Base-by-base conservation (phyloP, 37 sponge, comb jelly and placozoan species). In the Axinella damicornis region DNA sequence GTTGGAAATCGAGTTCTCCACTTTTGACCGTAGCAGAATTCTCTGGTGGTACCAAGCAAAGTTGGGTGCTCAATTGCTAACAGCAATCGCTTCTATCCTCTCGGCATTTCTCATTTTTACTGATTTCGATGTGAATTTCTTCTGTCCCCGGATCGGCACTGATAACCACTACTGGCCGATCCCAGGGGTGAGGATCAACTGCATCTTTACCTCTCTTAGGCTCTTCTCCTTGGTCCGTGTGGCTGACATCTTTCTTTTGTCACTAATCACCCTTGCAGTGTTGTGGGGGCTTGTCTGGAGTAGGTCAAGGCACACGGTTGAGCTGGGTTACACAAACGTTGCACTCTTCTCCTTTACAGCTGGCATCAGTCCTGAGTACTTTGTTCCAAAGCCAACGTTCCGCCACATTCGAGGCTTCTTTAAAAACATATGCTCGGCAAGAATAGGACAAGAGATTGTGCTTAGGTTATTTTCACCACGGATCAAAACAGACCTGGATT, bases 311-410 rank as follows among this genome's bases (percentile, higher is more conserved):
- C 90, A 90, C 28, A n/a, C 84, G 13, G 1, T 22, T 0, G 74
- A 83, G 35, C 57, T 90, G 2, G 77, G 73, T 22, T 63, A 54
- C 41, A 52, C 65, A 0, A 56, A 58, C 2, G 79, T 84, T 21
- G 90, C 90, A 5, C 53, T 21, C 31, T 90, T 90, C 52, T 70
- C 84, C 19, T 73, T 83, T 53, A 28, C 54, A 12, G 70, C 80
- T 57, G 81, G 80, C 5, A 39, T 90, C 6, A 21, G 28, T 56
- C 71, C 79, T 16, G 6, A 12, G 37, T 84, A 52, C 39, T 79
- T 69, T 54, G 60, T 83, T 11, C 83, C 89, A 4, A 77, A 54
- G 28, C 33, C 67, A 11, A 30, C 41, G 46, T 33, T 66, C 20
- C 27, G 21, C 56, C 17, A 53, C 22, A 21, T 32, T 11, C 33